phyloP scores from a whole-genome alignment of 1,140 invertebrate genomes.

The Charaxes varanes region DNA sequence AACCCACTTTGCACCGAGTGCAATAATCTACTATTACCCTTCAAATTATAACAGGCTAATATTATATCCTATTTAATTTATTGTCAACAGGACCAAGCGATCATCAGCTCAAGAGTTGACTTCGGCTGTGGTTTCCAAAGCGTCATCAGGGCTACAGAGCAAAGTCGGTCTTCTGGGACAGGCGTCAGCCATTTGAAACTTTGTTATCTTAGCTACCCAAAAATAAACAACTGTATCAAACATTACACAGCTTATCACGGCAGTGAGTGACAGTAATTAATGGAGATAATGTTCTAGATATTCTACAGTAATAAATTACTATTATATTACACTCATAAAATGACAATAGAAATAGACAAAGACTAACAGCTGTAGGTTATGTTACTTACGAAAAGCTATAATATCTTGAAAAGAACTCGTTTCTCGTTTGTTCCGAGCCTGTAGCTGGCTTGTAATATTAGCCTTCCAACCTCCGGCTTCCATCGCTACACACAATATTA shows the following conservation, averaged over 20 bases:
- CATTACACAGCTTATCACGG: slow-evolving; percentile 4
- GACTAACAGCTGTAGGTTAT: slow-evolving; percentile 35
- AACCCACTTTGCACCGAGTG: too few relatives aligned
- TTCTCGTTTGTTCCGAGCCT: slow-evolving; percentile 63
- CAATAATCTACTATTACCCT: too few relatives aligned
- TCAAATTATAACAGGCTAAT: too few relatives aligned
- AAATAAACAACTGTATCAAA: slow-evolving; percentile 15
- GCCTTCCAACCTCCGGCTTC: slow-evolving; percentile 68
- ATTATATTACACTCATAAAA: slow-evolving; percentile 13
- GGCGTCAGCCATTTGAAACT: too few relatives aligned
- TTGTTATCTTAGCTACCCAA: background rate
- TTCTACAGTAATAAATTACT: slow-evolving; percentile 9
- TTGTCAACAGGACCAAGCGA: too few relatives aligned
- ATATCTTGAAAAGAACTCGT: slow-evolving; percentile 67
- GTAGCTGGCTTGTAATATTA: slow-evolving; percentile 60
- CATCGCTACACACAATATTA: slow-evolving; percentile 38
- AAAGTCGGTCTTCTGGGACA: too few relatives aligned
- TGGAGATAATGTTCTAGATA: slow-evolving; percentile 6
- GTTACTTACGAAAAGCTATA: slow-evolving; percentile 67
- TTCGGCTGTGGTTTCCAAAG: too few relatives aligned
- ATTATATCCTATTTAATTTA: too few relatives aligned
- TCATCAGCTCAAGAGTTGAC: too few relatives aligned
- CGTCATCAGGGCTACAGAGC: too few relatives aligned
- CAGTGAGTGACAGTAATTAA: slow-evolving; percentile 11
- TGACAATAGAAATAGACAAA: slow-evolving; percentile 40